Conservation (phyloP, 1,140 invertebrate genomes). For the Drosophila ogumai region DNA sequence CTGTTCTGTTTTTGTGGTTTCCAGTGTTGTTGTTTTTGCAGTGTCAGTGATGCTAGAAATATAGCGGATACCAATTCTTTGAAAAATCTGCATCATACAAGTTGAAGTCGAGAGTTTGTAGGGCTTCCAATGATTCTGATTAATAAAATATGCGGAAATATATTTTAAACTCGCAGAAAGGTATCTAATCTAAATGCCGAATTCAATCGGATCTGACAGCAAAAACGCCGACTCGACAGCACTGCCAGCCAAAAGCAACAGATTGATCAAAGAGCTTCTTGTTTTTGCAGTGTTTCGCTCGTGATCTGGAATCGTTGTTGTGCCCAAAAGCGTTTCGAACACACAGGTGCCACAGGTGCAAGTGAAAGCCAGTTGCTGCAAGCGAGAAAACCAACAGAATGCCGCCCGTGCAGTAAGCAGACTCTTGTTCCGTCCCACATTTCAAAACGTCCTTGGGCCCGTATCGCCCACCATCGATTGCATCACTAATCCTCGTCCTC, state of each 20-base stretch:
- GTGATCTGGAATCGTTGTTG: conserved; percentile 55
- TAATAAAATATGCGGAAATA: background rate
- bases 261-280: conserved; percentile 38
- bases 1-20: too few species aligned
- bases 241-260: conserved; percentile 37
- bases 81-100: background rate
- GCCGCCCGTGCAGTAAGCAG: conserved; percentile 76
- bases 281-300: conserved; percentile 66
- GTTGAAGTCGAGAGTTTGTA: too few species aligned
- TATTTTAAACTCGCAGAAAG: background rate
- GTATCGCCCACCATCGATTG: conserved; percentile 35
- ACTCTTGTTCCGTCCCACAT: conserved; percentile 26
- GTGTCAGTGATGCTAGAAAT: conserved; percentile 4
- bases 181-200: background rate
- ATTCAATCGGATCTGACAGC: conserved; percentile 52
- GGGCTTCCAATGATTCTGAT: too few species aligned
- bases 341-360: conserved; percentile 60
- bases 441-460: conserved; percentile 37
- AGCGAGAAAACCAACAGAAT: conserved; percentile 44
- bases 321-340: conserved; percentile 12
- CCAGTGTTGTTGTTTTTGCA: conserved; percentile 46
- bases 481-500: conserved; percentile 38
- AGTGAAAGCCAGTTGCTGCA: conserved; percentile 67
- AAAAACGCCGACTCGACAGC: conserved; percentile 28
- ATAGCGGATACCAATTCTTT: background rate